These are phyloP conservation scores for Macrotis lagotis DNA, from an alignment of 2,113 vertebrate genomes.

Conservation along the genomic window DNA sequence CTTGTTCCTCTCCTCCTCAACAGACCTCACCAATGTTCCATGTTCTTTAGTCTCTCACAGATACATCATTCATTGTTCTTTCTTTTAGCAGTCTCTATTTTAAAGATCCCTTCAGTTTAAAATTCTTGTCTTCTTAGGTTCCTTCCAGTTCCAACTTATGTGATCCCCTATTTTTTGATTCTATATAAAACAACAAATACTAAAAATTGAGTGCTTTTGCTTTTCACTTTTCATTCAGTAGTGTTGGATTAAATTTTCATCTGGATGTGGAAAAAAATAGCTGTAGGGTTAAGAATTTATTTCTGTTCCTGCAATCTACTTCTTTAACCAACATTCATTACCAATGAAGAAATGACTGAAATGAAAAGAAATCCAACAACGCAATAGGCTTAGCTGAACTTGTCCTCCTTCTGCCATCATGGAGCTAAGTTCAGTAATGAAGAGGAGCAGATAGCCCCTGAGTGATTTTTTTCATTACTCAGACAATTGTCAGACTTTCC, in stretches of 20 bases:
- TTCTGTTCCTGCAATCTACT: slow-evolving; percentile 36
- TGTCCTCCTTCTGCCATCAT: background rate
- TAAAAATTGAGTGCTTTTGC: background rate
- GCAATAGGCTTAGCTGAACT: background rate
- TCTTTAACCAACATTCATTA: slow-evolving; percentile 21
- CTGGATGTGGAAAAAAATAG: slow-evolving; percentile 13
- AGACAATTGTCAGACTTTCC: slow-evolving; percentile 51
- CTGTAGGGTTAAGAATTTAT: slow-evolving; percentile 54
- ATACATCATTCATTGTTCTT: background rate
- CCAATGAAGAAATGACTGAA: slow-evolving; percentile 51
- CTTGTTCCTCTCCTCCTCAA: background rate
- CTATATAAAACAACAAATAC: background rate
- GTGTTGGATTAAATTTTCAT: slow-evolving; percentile 34
- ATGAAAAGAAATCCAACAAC: slow-evolving; percentile 38
- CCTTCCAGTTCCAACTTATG: background rate
- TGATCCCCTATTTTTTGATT: background rate
- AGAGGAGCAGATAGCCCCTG: background rate
- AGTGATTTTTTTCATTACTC: slow-evolving; percentile 63
- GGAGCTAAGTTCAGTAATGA: background rate
- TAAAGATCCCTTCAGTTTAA: background rate
- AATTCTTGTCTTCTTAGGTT: background rate
- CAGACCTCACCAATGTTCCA: background rate
- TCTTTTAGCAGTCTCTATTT: background rate
- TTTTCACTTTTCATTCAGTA: background rate
- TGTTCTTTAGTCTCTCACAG: background rate